A percentile compares a stretch with the other conserved stretches of the same genome.
Evolutionary conservation across 2,888 invertebrate genomes (phyloP).

Genomic region (Dolomedes plantarius): DNA sequence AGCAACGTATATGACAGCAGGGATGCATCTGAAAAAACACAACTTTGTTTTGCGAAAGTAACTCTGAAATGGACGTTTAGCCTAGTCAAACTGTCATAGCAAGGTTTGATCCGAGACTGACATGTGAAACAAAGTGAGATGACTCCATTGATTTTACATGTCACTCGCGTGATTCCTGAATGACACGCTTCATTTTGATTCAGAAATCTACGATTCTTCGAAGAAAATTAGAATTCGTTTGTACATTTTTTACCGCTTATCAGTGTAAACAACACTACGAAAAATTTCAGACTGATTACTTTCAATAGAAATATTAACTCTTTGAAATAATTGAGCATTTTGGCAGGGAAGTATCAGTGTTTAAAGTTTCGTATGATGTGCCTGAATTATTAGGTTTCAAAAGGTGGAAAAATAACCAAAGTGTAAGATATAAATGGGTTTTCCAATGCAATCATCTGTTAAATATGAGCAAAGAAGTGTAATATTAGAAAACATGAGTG

Average conservation of each 20-base stretch:
- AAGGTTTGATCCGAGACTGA: background rate
- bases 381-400: background rate
- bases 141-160: background rate
- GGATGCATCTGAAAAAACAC: conserved; percentile 15
- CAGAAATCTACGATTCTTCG: background rate
- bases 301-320: background rate
- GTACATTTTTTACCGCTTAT: background rate
- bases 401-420: background rate
- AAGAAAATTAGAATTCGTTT: background rate
- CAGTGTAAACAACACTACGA: background rate
- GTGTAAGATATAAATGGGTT: background rate
- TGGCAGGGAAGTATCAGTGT: background rate
- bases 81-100: conserved; percentile 24
- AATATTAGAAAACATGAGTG: too few relatives aligned
- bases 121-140: conserved; percentile 10
- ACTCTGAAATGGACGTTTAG: conserved; percentile 34
- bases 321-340: background rate
- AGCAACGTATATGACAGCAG: background rate
- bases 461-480: background rate
- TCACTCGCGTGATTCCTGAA: background rate
- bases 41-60: conserved; percentile 13
- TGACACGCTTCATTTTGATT: background rate
- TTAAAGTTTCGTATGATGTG: background rate
- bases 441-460: background rate
- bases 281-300: background rate